These are phyloP conservation scores for Atherinomorus stipes DNA, from an alignment of 2,113 vertebrate genomes.

Conservation along the genomic window DNA sequence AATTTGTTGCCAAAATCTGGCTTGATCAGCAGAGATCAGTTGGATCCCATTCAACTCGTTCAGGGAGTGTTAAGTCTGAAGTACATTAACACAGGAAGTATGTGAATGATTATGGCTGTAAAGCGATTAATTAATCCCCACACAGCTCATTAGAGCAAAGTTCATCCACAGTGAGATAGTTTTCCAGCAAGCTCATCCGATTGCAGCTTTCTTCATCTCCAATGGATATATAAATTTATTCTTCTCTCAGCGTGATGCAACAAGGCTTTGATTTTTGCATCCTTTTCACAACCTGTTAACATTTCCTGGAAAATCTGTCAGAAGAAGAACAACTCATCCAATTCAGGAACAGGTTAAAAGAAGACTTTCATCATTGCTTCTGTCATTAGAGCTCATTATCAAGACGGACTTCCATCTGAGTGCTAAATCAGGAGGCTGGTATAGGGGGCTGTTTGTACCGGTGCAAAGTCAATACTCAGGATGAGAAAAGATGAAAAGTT, in stretches of 20 bases:
- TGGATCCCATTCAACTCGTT: too few species aligned
- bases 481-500: slow-evolving; percentile 48
- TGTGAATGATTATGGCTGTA: slow-evolving; percentile 8
- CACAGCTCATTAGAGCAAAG: background rate
- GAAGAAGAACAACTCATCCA: background rate
- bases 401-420: slow-evolving; percentile 43
- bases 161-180: background rate
- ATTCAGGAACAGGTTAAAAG: background rate
- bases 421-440: slow-evolving; percentile 15
- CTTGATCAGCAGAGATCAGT: slow-evolving; percentile 1
- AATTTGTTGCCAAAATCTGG: background rate
- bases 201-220: background rate
- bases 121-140: slow-evolving; percentile 23
- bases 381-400: slow-evolving; percentile 31
- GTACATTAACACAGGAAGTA: background rate
- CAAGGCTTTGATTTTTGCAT: slow-evolving; percentile 20
- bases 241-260: background rate
- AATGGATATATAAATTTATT: background rate
- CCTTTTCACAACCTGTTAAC: slow-evolving; percentile 5
- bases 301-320: slow-evolving; percentile 1
- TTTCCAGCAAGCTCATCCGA: background rate
- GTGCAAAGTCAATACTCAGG: slow-evolving; percentile 32
- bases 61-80: background rate
- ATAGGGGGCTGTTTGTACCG: background rate
- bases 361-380: slow-evolving; percentile 33